These are phyloP conservation scores for Ceratina australensis DNA, from an alignment of 1,140 invertebrate species.

Conservation along the genomic window DNA sequence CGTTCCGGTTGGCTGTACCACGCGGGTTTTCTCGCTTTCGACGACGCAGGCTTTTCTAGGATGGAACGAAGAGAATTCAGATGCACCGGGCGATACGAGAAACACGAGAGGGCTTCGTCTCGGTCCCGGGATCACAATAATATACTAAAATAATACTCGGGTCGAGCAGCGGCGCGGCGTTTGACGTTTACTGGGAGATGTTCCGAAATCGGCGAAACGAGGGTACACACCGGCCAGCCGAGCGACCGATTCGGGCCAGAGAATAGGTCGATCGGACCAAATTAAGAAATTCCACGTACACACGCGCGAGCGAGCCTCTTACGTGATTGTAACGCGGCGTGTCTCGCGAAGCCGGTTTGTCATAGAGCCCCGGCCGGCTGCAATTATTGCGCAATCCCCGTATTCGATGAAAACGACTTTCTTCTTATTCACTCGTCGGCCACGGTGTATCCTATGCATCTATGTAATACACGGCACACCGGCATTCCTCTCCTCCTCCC, in stretches of 20 bases:
- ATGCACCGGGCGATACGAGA: not conserved
- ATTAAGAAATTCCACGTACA: constrained; percentile 56
- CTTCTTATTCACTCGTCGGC: constrained; percentile 42
- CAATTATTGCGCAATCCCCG: constrained; percentile 56
- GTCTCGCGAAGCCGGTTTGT: constrained; percentile 57
- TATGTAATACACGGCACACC: not conserved
- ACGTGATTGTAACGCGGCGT: constrained; percentile 31
- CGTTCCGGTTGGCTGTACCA: not conserved
- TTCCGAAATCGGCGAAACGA: constrained; percentile 12
- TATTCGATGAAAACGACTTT: constrained; percentile 61
- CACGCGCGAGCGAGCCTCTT: constrained; percentile 12
- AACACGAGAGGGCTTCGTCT: too few relatives aligned
- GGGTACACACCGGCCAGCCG: not conserved
- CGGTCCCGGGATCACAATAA: not conserved
- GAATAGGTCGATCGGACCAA: constrained; percentile 61
- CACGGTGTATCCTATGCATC: not conserved
- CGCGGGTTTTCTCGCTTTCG: not conserved
- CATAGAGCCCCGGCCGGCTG: constrained; percentile 36
- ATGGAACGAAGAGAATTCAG: not conserved
- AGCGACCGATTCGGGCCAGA: constrained; percentile 53
- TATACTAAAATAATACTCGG: not conserved
- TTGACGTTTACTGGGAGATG: constrained; percentile 2
- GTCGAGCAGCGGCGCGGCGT: not conserved
- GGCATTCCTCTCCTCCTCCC: not conserved
- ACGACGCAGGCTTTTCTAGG: constrained; percentile 1